Percentiles rank a stretch among this genome's conserved stretches.
phyloP scores from a whole-genome alignment of 2,797 vertebrate species.

The Notolabrus celidotus region DNA sequence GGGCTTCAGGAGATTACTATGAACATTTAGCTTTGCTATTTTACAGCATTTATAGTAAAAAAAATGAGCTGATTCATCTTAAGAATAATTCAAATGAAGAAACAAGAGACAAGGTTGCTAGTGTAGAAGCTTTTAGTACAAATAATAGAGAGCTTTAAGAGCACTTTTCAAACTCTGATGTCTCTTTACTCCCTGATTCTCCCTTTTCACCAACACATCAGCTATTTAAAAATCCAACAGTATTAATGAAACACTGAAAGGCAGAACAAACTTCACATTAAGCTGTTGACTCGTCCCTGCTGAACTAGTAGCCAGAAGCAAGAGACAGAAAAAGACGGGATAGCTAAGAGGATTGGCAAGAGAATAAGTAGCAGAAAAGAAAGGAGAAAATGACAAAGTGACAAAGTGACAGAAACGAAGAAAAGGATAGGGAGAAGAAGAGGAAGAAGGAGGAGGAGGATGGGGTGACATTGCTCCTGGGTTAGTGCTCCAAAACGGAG shows the following conservation, averaged over 20 bases:
- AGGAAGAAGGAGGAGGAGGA: constrained; percentile 35
- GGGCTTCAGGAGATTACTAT: too few relatives aligned
- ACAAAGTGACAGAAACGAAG: constrained; percentile 36
- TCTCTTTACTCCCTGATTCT: too few relatives aligned
- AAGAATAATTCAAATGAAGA: too few relatives aligned
- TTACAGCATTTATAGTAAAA: too few relatives aligned
- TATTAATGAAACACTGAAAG: background rate
- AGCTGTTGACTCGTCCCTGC: background rate
- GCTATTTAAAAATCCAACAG: background rate
- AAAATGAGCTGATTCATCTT: too few relatives aligned
- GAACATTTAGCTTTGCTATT: too few relatives aligned
- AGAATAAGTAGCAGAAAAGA: constrained; percentile 21
- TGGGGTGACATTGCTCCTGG: constrained; percentile 93
- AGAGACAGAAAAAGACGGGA: constrained; percentile 3
- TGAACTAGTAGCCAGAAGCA: background rate
- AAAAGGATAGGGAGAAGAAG: constrained; percentile 30
- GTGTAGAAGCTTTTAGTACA: too few relatives aligned
- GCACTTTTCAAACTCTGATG: too few relatives aligned
- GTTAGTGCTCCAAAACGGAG: constrained; percentile 90
- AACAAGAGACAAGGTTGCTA: too few relatives aligned
- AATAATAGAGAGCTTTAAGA: too few relatives aligned
- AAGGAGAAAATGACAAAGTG: constrained; percentile 37
- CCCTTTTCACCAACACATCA: too few relatives aligned
- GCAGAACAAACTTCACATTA: background rate
- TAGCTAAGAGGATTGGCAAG: constrained; percentile 11